Evolutionary conservation across 1,140 invertebrate species (phyloP).

Genomic region (Hestina assimilis): DNA sequence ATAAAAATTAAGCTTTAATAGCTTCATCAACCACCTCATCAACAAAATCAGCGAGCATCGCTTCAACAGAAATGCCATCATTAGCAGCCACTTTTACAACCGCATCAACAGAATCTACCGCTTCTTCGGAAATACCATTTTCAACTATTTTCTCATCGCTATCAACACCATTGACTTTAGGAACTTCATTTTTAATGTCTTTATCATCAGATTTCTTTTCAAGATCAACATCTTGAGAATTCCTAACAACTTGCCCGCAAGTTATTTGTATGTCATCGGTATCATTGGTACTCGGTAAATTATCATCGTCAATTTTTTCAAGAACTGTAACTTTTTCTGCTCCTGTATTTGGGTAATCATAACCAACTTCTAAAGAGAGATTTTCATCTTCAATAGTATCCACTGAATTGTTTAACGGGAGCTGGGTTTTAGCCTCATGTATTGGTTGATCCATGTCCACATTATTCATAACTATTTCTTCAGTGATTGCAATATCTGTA

Average conservation of each 20-base stretch:
- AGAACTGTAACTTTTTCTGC: constrained; percentile 41
- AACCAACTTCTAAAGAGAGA: constrained; percentile 49
- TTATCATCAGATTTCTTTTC: constrained; percentile 35
- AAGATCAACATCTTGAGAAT: constrained; percentile 41
- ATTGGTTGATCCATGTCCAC: constrained; percentile 25
- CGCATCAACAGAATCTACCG: constrained; percentile 13
- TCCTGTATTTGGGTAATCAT: constrained; percentile 44
- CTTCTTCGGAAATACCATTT: constrained; percentile 26
- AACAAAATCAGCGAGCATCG: constrained; percentile 73
- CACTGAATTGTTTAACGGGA: constrained; percentile 38
- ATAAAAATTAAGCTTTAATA: constrained; percentile 8
- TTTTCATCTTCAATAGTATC: constrained; percentile 47
- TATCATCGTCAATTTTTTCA: constrained; percentile 55
- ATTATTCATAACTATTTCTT: constrained; percentile 1
- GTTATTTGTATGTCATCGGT: constrained; percentile 66
- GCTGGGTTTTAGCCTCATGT: constrained; percentile 46
- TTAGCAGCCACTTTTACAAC: constrained; percentile 14
- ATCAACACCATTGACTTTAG: constrained; percentile 42
- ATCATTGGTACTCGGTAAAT: constrained; percentile 57
- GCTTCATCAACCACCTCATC: constrained; percentile 62
- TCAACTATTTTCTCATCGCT: constrained; percentile 15
- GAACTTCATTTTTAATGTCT: constrained; percentile 10
- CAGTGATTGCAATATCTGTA: neutral
- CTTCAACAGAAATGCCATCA: constrained; percentile 52
- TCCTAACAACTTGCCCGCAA: constrained; percentile 50